Conservation (phyloP, 1,140 invertebrate species). For the Fopius arisanus region DNA sequence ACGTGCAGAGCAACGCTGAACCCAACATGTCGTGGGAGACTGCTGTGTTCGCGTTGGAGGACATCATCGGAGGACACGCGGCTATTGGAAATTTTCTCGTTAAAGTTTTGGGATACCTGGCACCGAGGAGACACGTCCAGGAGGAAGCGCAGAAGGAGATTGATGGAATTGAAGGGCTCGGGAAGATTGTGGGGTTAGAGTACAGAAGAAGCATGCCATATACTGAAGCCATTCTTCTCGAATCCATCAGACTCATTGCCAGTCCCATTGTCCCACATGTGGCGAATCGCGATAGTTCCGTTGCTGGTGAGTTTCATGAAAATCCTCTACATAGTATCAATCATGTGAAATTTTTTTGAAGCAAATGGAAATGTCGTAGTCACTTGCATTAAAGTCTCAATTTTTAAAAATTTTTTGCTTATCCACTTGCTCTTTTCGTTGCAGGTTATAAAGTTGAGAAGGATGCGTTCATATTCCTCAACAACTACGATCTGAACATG, state of each 20-base stretch:
- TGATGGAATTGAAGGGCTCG: constrained; percentile 65
- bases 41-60: constrained; percentile 83
- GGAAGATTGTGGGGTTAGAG: constrained; percentile 68
- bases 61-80: constrained; percentile 87
- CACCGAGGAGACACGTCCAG: constrained; percentile 70
- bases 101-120: constrained; percentile 76
- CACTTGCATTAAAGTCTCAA: not conserved
- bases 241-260: constrained; percentile 79
- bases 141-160: constrained; percentile 75
- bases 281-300: constrained; percentile 76
- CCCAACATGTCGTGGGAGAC: constrained; percentile 70
- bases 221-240: constrained; percentile 82
- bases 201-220: constrained; percentile 79
- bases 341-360: too few relatives aligned
- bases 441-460: constrained; percentile 75
- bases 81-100: constrained; percentile 86
- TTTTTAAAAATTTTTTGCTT: too few relatives aligned
- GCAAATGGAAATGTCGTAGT: too few relatives aligned
- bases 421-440: too few relatives aligned
- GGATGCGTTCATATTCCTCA: constrained; percentile 85
- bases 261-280: constrained; percentile 93
- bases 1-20: constrained; percentile 70
- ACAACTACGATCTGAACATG: constrained; percentile 86
- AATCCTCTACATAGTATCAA: too few relatives aligned
- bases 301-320: constrained; percentile 65